These are phyloP conservation scores for Lepidocolaptes lacrymiger DNA, from an alignment of 2,797 vertebrate genomes.

Conservation along the genomic window DNA sequence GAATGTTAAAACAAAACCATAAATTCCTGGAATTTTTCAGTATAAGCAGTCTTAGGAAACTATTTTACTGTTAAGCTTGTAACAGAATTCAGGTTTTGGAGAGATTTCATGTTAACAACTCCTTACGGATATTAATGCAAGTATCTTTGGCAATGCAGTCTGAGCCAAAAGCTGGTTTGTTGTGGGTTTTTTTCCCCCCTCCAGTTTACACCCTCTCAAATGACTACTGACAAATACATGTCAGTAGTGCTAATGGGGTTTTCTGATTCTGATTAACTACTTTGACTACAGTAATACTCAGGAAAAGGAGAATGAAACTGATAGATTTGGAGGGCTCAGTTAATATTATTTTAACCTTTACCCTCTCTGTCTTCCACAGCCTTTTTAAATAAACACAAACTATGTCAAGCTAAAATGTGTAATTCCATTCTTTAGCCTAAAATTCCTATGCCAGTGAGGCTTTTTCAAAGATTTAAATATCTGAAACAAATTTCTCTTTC, in stretches of 20 bases:
- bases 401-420: slow-evolving; percentile 51
- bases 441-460: neutral
- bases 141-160: neutral
- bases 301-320: slow-evolving; percentile 20
- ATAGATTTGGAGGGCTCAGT: slow-evolving; percentile 50
- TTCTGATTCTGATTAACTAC: slow-evolving; percentile 48
- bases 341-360: slow-evolving; percentile 71
- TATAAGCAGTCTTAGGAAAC: neutral
- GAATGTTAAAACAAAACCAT: neutral
- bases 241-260: neutral
- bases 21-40: neutral
- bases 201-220: neutral
- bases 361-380: slow-evolving; percentile 43
- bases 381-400: slow-evolving; percentile 62
- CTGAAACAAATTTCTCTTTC: neutral
- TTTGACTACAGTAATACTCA: slow-evolving; percentile 32
- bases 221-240: neutral
- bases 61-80: neutral
- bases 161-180: neutral
- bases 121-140: neutral
- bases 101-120: neutral
- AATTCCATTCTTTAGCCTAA: slow-evolving; percentile 2
- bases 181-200: neutral
- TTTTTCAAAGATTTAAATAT: neutral
- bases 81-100: neutral